Evolutionary conservation across 2,888 invertebrate species (phyloP).

Genomic region (Galeopsomyia nigrocyanea): DNA sequence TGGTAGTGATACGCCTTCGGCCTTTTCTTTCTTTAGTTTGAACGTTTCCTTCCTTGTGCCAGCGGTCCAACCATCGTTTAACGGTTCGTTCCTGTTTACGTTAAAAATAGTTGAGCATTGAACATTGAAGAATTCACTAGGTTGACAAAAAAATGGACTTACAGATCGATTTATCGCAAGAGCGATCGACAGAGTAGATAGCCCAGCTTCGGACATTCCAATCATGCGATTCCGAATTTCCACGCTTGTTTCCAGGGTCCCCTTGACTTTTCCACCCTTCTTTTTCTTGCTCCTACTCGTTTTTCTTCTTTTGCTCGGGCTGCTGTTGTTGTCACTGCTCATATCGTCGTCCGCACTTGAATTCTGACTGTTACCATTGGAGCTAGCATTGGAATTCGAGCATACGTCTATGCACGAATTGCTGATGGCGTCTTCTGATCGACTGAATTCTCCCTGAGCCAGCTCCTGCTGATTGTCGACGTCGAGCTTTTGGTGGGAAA

Average conservation of each 20-base stretch:
- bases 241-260: constrained; percentile 66
- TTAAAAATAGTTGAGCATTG: not conserved
- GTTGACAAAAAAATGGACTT: constrained; percentile 41
- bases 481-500: constrained; percentile 52
- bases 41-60: constrained; percentile 67
- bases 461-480: constrained; percentile 42
- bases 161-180: constrained; percentile 66
- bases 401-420: constrained; percentile 53
- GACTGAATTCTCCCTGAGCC: constrained; percentile 28
- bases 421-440: constrained; percentile 39
- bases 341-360: constrained; percentile 52
- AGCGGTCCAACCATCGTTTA: constrained; percentile 66
- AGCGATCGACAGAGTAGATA: constrained; percentile 66
- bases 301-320: constrained; percentile 33
- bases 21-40: constrained; percentile 67
- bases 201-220: constrained; percentile 66
- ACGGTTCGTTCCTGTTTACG: constrained; percentile 64
- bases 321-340: constrained; percentile 48
- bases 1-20: constrained; percentile 65
- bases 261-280: constrained; percentile 66
- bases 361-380: constrained; percentile 57
- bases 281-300: constrained; percentile 53
- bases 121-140: constrained; percentile 5
- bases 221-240: constrained; percentile 67
- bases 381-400: constrained; percentile 52